Base-by-base conservation (phyloP, 2,888 invertebrate genomes). In the Sphaerophoria taeniata region DNA sequence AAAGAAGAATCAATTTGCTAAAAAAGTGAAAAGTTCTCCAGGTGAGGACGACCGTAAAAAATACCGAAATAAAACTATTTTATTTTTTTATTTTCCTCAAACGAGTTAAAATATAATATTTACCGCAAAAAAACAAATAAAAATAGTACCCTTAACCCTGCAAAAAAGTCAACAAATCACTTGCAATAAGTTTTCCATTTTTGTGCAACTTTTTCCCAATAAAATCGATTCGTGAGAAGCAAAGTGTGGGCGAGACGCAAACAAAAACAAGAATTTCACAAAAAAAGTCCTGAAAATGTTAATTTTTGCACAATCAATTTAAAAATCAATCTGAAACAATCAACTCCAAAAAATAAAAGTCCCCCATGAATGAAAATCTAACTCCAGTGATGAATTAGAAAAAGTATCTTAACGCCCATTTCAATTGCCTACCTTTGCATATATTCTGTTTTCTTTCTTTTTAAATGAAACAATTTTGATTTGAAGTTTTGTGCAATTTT, bases 1-100 rank as follows among this genome's bases (percentile, higher is more conserved):
- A 76, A 80, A 72, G 76, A 73, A 70, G 70, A 85, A 77, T 73
- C 67, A 69, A 9, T 3, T 76, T 80, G 60, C 39, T 39, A 55
- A 85, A 80, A 76, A 85, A 85, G 85, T 85, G 76, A 85, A 81
- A 81, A 85, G 81, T 85, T 81, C 77, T 85, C 85, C 85, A 85
- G 85, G 76, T 77, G 85, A 81, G 76, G 73, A 81, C 77, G 73
- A 71, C 70, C 69, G 49, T 49, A 65, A 65, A 53, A 6, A 24
- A 12, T 63, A 63, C 70, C 65, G 36, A 84, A 79, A 72, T 76
- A 69, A 75, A 65, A 43, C 58, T 9, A 7, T 43, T 11, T 43
- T 9, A 7, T 43, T 11, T 43, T 85, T 73, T 81, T 31, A 72
- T 80, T 69, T 55, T 69, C 12, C 51, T 39, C n/a, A 45, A 76